These are phyloP conservation scores for Leucopsar rothschildi DNA, from an alignment of 2,113 vertebrate genomes.

Conservation along the genomic window DNA sequence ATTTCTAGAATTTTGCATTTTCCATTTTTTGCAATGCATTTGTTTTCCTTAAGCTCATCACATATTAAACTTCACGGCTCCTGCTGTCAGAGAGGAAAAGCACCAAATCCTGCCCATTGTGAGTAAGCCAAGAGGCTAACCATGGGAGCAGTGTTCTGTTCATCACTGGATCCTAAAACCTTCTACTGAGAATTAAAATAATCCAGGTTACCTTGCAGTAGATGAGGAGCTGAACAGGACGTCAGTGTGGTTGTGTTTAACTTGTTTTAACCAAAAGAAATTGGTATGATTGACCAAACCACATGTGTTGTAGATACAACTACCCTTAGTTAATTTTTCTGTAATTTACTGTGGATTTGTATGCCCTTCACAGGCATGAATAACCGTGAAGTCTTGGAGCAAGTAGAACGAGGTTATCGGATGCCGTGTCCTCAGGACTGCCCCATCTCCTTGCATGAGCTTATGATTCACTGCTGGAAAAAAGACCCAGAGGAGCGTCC, in stretches of 20 bases:
- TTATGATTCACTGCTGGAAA: conserved; percentile 99
- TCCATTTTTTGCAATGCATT: background rate
- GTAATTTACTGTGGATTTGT: background rate
- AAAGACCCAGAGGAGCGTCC: conserved; percentile 95
- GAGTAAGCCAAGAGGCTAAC: background rate
- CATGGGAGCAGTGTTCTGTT: background rate
- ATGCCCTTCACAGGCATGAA: conserved; percentile 86
- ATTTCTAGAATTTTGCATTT: background rate
- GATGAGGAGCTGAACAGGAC: background rate
- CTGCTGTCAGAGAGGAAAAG: background rate
- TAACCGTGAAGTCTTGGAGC: conserved; percentile 97
- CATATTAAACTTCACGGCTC: background rate
- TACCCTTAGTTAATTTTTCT: background rate
- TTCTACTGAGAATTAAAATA: background rate
- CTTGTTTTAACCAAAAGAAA: background rate
- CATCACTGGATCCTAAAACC: background rate
- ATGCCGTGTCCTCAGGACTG: conserved; percentile 97
- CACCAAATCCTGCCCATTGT: background rate
- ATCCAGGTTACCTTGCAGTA: background rate
- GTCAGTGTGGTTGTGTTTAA: background rate
- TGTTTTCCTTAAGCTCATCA: background rate
- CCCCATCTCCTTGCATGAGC: conserved; percentile 93
- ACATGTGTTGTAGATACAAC: background rate
- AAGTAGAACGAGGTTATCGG: conserved; percentile 95
- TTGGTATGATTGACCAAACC: background rate